phyloP scores from a whole-genome alignment of 2,113 vertebrate genomes.

The Gavialis gangeticus region DNA sequence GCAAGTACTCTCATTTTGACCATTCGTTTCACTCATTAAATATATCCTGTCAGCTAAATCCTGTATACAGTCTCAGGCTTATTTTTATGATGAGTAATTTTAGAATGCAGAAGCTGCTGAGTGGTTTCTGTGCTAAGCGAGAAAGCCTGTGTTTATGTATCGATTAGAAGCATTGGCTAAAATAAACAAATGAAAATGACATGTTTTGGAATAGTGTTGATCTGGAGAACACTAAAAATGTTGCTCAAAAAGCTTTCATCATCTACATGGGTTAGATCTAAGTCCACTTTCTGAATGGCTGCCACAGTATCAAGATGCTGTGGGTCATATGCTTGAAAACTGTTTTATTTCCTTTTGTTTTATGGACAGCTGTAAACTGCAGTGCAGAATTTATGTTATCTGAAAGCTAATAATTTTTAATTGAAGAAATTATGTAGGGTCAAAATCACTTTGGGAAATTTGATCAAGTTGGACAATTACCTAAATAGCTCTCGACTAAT shows the following conservation, averaged over 20 bases:
- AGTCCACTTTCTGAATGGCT: constrained; percentile 12
- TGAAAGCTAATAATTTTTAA: background rate
- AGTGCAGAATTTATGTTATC: background rate
- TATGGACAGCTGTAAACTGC: background rate
- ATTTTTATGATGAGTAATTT: constrained; percentile 1
- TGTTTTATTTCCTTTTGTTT: background rate
- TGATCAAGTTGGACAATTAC: background rate
- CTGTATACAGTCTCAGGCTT: background rate
- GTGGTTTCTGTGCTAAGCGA: background rate
- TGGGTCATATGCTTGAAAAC: background rate
- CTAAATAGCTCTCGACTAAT: background rate
- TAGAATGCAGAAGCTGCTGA: background rate
- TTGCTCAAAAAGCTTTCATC: background rate
- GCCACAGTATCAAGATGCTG: background rate
- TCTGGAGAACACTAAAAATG: background rate
- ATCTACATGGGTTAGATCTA: background rate
- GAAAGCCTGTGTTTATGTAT: background rate
- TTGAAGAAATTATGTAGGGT: background rate
- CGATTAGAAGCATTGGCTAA: background rate
- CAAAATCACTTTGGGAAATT: background rate
- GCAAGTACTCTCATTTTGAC: background rate
- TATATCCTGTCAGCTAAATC: background rate
- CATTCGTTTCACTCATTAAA: background rate
- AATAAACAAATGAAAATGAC: background rate
- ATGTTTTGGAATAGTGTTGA: background rate